Percentiles rank a stretch among this genome's conserved stretches.
phyloP scores from a whole-genome alignment of 2,113 vertebrate genomes.

The Bagarius yarrelli region DNA sequence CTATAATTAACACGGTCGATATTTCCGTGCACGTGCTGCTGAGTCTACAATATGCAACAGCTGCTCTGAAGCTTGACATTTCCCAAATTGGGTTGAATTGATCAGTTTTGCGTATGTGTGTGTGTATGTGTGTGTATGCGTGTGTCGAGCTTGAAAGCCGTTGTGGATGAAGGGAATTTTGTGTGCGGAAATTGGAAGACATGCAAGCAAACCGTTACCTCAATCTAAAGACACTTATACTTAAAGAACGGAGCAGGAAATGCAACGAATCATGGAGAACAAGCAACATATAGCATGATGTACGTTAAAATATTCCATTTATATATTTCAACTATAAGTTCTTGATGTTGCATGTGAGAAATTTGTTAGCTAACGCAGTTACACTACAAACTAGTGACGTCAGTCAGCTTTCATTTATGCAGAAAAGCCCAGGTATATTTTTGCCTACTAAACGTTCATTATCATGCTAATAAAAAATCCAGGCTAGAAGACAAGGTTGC shows the following conservation, averaged over 20 bases:
- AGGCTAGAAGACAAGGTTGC: neutral
- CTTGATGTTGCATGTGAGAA: neutral
- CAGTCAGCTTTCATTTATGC: neutral
- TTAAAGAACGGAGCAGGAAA: neutral
- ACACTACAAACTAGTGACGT: neutral
- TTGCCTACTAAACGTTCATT: neutral
- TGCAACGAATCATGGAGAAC: neutral
- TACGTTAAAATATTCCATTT: too few relatives aligned
- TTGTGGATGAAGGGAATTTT: constrained; percentile 45
- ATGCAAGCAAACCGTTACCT: neutral
- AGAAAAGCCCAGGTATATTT: neutral
- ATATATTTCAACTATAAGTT: too few relatives aligned
- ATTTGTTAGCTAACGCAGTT: neutral
- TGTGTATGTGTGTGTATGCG: constrained; percentile 35
- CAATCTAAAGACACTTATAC: neutral
- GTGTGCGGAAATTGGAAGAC: neutral
- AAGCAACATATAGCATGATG: neutral
- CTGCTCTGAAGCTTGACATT: constrained; percentile 65
- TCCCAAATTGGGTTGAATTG: constrained; percentile 67
- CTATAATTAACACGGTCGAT: constrained; percentile 67
- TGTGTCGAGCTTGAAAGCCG: constrained; percentile 51
- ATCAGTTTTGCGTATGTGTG: constrained; percentile 44
- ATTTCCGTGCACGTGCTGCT: constrained; percentile 48
- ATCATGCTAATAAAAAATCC: neutral
- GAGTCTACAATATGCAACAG: constrained; percentile 58